A percentile compares a stretch with the other conserved stretches of the same genome.
Conservation (phyloP, 2,888 invertebrate species). For the Tanytarsus gracilentus region DNA sequence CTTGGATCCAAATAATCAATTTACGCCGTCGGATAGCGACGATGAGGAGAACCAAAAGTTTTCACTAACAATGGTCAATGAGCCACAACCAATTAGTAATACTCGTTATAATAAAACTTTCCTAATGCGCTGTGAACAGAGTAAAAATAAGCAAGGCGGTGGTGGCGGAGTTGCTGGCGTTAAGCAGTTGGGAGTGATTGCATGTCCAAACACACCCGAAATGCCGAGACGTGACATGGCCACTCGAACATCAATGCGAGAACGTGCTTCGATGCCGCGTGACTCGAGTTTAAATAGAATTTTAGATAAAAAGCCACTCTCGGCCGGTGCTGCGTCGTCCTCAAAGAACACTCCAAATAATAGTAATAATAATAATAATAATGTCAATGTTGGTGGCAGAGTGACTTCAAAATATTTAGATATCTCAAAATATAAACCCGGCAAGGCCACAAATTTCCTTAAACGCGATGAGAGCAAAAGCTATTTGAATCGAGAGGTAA, state of each 20-base stretch:
- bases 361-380: not conserved
- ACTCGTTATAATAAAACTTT: conserved; percentile 66
- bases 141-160: conserved; percentile 39
- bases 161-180: conserved; percentile 12
- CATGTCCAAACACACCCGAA: conserved; percentile 51
- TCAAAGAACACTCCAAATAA: conserved; percentile 27
- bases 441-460: conserved; percentile 44
- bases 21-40: conserved; percentile 43
- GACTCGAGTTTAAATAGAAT: conserved; percentile 42
- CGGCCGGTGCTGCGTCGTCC: conserved; percentile 35
- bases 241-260: conserved; percentile 33
- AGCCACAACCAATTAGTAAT: conserved; percentile 41
- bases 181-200: conserved; percentile 35
- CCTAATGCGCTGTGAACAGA: conserved; percentile 50
- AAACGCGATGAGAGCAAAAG: conserved; percentile 50
- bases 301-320: conserved; percentile 38
- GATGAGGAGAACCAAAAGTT: conserved; percentile 45
- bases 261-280: conserved; percentile 42
- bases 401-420: conserved; percentile 49
- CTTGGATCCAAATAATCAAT: conserved; percentile 31
- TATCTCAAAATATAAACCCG: conserved; percentile 53
- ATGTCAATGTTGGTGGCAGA: conserved; percentile 23
- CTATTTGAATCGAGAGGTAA: conserved; percentile 36
- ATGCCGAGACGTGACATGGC: conserved; percentile 43
- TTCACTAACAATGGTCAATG: conserved; percentile 35